These are phyloP conservation scores for Dicycla oo DNA, from an alignment of 2,888 invertebrate species.

Conservation along the genomic window DNA sequence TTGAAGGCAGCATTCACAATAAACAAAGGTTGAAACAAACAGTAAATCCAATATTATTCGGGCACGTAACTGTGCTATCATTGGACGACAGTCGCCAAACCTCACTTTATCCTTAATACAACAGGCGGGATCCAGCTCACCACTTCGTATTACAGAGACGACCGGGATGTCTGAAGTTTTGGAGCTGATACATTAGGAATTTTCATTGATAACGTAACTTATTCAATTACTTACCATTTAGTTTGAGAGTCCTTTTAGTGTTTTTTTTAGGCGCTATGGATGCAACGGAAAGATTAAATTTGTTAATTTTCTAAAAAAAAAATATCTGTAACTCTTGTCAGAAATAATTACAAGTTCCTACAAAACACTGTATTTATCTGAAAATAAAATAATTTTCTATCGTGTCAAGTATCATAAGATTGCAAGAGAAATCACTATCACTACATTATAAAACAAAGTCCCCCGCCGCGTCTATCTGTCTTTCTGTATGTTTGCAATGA, in stretches of 20 bases:
- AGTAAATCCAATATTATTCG: slow-evolving; percentile 52
- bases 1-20: slow-evolving; percentile 9
- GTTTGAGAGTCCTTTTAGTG: too few relatives aligned
- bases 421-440: too few relatives aligned
- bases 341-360: neutral
- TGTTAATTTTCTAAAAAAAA: neutral
- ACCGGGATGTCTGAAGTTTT: slow-evolving; percentile 22
- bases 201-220: neutral
- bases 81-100: slow-evolving; percentile 56
- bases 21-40: slow-evolving; percentile 47
- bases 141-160: slow-evolving; percentile 23
- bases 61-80: slow-evolving; percentile 60
- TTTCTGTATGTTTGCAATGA: too few relatives aligned
- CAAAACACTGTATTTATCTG: neutral
- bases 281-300: neutral
- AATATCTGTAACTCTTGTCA: neutral
- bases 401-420: neutral
- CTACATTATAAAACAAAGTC: too few relatives aligned
- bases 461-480: too few relatives aligned
- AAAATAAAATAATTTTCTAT: neutral
- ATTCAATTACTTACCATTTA: neutral
- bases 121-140: slow-evolving; percentile 35
- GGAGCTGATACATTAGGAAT: neutral
- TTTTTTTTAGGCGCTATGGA: neutral
- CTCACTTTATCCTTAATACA: slow-evolving; percentile 46